A percentile compares a stretch with the other conserved stretches of the same genome.
These are phyloP conservation scores for Zaprionus gabonicus DNA, from an alignment of 1,140 invertebrate species.

Conservation along the genomic window DNA sequence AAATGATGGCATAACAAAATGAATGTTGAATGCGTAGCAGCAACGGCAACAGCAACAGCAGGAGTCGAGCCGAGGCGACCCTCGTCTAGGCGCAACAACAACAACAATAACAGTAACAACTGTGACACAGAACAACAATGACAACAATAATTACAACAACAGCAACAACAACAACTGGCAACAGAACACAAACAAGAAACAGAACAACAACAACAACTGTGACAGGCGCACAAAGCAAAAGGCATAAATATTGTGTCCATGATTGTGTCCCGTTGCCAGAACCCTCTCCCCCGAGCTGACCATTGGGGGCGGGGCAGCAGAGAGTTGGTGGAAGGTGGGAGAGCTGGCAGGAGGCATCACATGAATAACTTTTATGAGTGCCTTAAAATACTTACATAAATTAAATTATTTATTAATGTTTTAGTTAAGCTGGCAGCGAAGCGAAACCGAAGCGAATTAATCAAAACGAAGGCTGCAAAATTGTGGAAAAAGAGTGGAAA, in stretches of 20 bases:
- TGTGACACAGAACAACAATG: constrained; percentile 43
- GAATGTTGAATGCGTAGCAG: constrained; percentile 44
- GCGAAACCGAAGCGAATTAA: constrained; percentile 36
- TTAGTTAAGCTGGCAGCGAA: constrained; percentile 19
- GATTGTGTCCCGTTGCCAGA: constrained; percentile 35
- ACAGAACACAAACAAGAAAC: no score
- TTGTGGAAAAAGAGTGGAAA: neutral
- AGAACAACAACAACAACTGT: constrained; percentile 28
- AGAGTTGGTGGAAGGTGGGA: neutral
- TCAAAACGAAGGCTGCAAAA: constrained; percentile 12
- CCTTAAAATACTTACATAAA: constrained; percentile 67
- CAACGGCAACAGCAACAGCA: constrained; percentile 14
- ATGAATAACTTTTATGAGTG: constrained; percentile 71
- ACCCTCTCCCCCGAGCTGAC: constrained; percentile 13
- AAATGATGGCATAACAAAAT: constrained; percentile 23
- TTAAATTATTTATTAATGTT: constrained; percentile 66
- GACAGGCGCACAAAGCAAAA: constrained; percentile 66
- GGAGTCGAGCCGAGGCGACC: constrained; percentile 51
- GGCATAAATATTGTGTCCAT: constrained; percentile 59
- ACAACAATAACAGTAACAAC: constrained; percentile 18
- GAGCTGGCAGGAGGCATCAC: constrained; percentile 22
- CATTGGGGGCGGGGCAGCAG: neutral
- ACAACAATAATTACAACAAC: constrained; percentile 28
- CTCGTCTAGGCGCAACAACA: constrained; percentile 61
- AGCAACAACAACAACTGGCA: constrained; percentile 13